These are phyloP conservation scores for Drosophila parvula DNA, from an alignment of 1,140 invertebrate genomes.

Conservation along the genomic window DNA sequence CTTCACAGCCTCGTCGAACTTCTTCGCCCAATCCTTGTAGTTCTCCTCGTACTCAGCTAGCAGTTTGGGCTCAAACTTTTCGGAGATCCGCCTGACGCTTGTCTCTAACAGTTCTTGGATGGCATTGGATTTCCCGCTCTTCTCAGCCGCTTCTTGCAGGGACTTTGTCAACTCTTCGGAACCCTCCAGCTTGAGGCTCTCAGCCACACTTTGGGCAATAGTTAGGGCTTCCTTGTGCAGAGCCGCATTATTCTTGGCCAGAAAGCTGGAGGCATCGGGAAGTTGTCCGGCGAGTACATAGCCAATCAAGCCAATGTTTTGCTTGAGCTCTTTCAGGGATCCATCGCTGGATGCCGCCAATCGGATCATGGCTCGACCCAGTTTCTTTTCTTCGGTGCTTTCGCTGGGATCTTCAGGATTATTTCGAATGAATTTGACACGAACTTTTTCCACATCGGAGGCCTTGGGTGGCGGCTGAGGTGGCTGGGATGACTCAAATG, in stretches of 20 bases:
- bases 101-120: slow-evolving; percentile 40
- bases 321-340: slow-evolving; percentile 61
- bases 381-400: slow-evolving; percentile 49
- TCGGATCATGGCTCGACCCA: slow-evolving; percentile 66
- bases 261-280: slow-evolving; percentile 82
- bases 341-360: slow-evolving; percentile 86
- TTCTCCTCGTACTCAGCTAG: slow-evolving; percentile 85
- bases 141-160: slow-evolving; percentile 23
- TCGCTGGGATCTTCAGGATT: slow-evolving; percentile 94
- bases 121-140: slow-evolving; percentile 9
- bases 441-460: slow-evolving; percentile 86
- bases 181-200: slow-evolving; percentile 21
- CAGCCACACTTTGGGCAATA: slow-evolving; percentile 70
- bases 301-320: slow-evolving; percentile 89
- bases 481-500: slow-evolving; percentile 68
- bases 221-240: slow-evolving; percentile 77
- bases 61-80: slow-evolving; percentile 86
- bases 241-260: slow-evolving; percentile 14
- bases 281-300: slow-evolving; percentile 89
- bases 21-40: slow-evolving; percentile 47
- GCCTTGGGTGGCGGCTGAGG: slow-evolving; percentile 41
- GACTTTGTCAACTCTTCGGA: slow-evolving; percentile 16
- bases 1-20: slow-evolving; percentile 38
- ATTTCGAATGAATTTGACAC: slow-evolving; percentile 92
- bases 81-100: slow-evolving; percentile 67